Conservation (phyloP, 2,888 invertebrate species). For the Eutolmus rufibarbis region DNA sequence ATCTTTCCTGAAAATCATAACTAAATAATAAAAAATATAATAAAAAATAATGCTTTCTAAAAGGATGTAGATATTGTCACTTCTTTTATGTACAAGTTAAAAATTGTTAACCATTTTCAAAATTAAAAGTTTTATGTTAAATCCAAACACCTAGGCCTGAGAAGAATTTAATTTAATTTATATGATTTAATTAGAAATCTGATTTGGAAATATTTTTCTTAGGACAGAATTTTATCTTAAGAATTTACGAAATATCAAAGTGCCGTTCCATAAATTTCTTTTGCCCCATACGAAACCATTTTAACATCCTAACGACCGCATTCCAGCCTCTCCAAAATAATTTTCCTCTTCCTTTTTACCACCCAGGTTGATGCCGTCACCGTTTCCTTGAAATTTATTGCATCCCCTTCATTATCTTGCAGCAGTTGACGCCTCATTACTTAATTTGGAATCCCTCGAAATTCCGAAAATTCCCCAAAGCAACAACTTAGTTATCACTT, state of each 20-base stretch:
- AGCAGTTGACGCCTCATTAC: slow-evolving; percentile 31
- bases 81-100: no score
- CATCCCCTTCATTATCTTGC: not conserved
- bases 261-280: not conserved
- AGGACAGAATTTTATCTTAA: not conserved
- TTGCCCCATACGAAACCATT: not conserved
- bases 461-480: not conserved
- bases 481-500: slow-evolving; percentile 38
- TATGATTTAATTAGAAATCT: not conserved
- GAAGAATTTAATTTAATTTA: no score
- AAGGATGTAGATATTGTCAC: no score
- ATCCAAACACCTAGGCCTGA: no score
- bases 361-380: not conserved
- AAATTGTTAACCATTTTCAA: no score
- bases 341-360: not conserved
- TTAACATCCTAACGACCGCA: not conserved
- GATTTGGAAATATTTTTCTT: not conserved
- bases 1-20: no score
- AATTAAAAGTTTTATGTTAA: no score
- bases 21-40: no score
- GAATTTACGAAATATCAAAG: not conserved
- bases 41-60: no score
- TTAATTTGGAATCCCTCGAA: slow-evolving; percentile 13
- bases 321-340: not conserved
- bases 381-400: not conserved